Conservation (phyloP, 2,113 vertebrate genomes). For the Plestiodon gilberti region DNA sequence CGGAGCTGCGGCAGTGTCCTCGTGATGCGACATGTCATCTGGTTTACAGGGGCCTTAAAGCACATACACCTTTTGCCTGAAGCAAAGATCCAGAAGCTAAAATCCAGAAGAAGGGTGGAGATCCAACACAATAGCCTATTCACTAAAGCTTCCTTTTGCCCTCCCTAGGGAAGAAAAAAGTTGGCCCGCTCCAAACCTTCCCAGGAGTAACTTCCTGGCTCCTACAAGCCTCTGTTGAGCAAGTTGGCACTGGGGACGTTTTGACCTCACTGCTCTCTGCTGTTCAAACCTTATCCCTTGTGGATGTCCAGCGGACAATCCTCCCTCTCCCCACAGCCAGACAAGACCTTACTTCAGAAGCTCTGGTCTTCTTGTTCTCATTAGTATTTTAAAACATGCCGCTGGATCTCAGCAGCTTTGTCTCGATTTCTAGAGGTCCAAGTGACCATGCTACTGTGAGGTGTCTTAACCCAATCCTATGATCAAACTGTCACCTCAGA, state of each 20-base stretch:
- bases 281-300: conserved; percentile 24
- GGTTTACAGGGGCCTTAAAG: neutral
- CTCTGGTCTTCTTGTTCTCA: neutral
- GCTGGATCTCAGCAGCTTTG: neutral
- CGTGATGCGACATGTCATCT: neutral
- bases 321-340: neutral
- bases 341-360: neutral
- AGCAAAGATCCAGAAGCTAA: neutral
- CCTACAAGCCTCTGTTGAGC: neutral
- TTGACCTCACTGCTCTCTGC: conserved; percentile 21
- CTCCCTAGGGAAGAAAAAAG: neutral
- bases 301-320: conserved; percentile 23
- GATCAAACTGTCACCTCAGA: neutral
- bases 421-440: conserved; percentile 11
- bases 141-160: neutral
- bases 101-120: rapidly evolving
- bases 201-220: too few relatives aligned
- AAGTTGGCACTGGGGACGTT: rapidly evolving
- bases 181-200: conserved; percentile 2
- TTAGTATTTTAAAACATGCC: neutral
- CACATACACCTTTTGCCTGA: neutral
- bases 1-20: neutral
- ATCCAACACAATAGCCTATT: conserved; percentile 12
- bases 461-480: neutral
- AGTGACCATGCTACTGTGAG: too few relatives aligned